Base-by-base conservation (phyloP, 2,797 vertebrate species). In the Eospalax fontanierii region DNA sequence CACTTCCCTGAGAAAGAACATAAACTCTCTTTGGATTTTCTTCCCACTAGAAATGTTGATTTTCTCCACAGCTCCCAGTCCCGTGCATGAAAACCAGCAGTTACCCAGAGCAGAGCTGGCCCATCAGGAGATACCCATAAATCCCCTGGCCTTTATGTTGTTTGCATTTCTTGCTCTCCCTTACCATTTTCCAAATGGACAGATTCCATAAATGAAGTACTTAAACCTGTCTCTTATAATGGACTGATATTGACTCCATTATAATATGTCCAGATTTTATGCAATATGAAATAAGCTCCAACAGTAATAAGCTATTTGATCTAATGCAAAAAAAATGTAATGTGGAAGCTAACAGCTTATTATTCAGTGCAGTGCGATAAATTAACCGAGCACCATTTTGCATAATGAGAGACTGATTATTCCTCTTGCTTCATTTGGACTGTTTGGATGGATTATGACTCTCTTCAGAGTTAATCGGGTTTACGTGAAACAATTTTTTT, bases 1-100 rank as follows among this genome's bases (percentile, higher is more conserved):
- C 97, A 96, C 96, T 97, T 95, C 71, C 86, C 79, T 93, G 90
- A 94, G 94, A 97, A 96, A 91, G 82, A 97, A 93, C 94, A 94
- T 95, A 95, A 97, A 96, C 94, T 93, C 89, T 89, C 83, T 94
- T 92, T 90, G 68, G 95, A 93, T 94, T 95, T 95, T 97, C 93
- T 93, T 90, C 85, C 78, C 91, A 78, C 79, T 97, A 59, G 94
- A 97, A 96, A 97, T 10, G 8, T 74, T 74, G 59, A 76, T 89
- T 96, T 91, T 90, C 81, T 95, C 91, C 35, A n/a, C 54, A 33
- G 74, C 16, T 26, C 26, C 15, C 6, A 3, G 78, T 70, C 87
- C 79, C 1, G 2, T 2, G 16, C 4, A 0, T 1, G 6, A 70
- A 35, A 75, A 79, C 74, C 74, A 28, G 61, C 30, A 88, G 40